These are phyloP conservation scores for Temnothorax longispinosus DNA, from an alignment of 1,140 invertebrate genomes.

Conservation along the genomic window DNA sequence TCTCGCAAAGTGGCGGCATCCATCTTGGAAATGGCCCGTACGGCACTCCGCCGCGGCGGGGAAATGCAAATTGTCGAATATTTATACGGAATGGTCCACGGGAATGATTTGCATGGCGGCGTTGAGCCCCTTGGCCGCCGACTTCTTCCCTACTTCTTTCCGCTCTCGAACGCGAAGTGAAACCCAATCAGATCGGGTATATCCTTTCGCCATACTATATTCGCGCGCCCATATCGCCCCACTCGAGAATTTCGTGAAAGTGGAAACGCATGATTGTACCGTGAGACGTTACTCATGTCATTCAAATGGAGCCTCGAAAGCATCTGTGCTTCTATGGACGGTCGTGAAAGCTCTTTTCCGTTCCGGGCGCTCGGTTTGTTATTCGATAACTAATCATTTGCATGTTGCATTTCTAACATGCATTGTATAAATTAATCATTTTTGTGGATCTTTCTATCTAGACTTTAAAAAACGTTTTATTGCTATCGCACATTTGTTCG, in stretches of 20 bases:
- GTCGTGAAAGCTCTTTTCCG: not conserved
- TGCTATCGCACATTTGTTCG: not conserved
- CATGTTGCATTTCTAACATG: not conserved
- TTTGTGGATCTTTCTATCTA: not conserved
- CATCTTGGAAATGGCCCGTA: constrained; percentile 80
- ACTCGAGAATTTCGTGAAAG: constrained; percentile 40
- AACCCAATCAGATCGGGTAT: constrained; percentile 62
- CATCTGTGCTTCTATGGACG: constrained; percentile 17
- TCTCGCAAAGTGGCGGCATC: constrained; percentile 80
- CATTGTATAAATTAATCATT: not conserved
- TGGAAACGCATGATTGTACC: constrained; percentile 36
- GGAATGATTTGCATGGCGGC: constrained; percentile 75
- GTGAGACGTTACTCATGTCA: constrained; percentile 16
- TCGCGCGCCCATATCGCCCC: constrained; percentile 20
- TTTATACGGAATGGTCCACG: constrained; percentile 75
- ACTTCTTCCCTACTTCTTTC: constrained; percentile 33
- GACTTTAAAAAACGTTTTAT: not conserved
- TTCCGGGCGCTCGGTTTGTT: not conserved
- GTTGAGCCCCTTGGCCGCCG: constrained; percentile 53
- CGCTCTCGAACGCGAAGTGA: constrained; percentile 51
- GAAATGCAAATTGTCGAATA: constrained; percentile 81
- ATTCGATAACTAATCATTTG: not conserved
- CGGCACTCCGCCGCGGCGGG: constrained; percentile 62
- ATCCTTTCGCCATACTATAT: not conserved
- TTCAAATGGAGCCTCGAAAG: not conserved